Evolutionary conservation across 2,113 vertebrate species (phyloP).

Genomic region (Coracopsis vasa): DNA sequence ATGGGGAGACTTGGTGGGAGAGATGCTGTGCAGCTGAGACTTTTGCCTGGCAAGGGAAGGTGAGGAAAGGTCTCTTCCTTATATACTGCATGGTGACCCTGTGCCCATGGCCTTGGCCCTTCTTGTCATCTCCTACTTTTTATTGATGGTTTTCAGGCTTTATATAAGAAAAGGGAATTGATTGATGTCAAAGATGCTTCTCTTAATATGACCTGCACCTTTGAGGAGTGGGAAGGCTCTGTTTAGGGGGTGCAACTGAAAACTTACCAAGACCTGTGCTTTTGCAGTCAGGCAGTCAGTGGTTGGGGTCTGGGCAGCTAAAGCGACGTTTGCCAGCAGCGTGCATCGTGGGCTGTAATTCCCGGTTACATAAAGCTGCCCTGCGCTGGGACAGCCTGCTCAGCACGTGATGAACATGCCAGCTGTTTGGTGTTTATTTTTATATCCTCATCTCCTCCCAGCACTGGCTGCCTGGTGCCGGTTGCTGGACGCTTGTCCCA

Average conservation of each 20-base stretch:
- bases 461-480: rapidly evolving
- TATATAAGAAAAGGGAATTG: rapidly evolving
- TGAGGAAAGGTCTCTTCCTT: not conserved
- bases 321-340: rapidly evolving
- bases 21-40: too few relatives aligned
- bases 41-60: not conserved
- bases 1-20: not conserved
- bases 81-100: rapidly evolving
- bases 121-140: not conserved
- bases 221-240: not conserved
- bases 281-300: not conserved
- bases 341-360: not conserved
- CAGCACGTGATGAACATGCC: rapidly evolving
- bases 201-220: not conserved
- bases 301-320: not conserved
- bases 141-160: not conserved
- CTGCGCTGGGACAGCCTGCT: not conserved
- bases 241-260: not conserved
- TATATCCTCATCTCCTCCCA: not conserved
- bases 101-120: not conserved
- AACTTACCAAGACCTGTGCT: rapidly evolving
- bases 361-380: not conserved
- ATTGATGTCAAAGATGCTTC: not conserved
- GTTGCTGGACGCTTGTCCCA: rapidly evolving
- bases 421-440: slow-evolving; percentile 53